phyloP scores from a whole-genome alignment of 2,797 vertebrate genomes.

The Silurus lanzhouensis region DNA sequence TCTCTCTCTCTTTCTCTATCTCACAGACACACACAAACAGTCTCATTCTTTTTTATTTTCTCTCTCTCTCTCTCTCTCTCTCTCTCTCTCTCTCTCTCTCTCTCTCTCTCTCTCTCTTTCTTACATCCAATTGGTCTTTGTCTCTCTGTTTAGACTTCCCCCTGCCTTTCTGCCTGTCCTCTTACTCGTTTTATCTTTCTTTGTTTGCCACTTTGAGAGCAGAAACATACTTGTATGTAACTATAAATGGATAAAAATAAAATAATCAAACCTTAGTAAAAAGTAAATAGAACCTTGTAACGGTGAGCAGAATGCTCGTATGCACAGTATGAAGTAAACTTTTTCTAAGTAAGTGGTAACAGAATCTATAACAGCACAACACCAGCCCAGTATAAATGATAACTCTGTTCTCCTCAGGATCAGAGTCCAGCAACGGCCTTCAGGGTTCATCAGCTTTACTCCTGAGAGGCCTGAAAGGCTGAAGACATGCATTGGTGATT shows the following conservation, averaged over 20 bases:
- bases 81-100: neutral
- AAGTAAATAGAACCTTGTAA: neutral
- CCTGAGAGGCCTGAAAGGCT: neutral
- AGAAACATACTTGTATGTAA: neutral
- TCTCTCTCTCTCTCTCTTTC: neutral
- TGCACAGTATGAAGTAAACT: too few relatives aligned
- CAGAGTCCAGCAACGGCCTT: neutral
- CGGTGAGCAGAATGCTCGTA: too few relatives aligned
- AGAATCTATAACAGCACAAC: neutral
- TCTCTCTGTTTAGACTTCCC: neutral
- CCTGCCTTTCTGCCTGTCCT: neutral
- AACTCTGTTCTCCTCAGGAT: neutral
- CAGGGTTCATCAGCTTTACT: slow-evolving; percentile 1
- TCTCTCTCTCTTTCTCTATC: neutral
- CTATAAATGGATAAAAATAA: neutral
- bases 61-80: neutral
- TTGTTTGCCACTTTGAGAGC: neutral
- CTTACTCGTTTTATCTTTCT: neutral
- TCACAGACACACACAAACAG: too few relatives aligned
- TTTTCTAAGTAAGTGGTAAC: too few relatives aligned
- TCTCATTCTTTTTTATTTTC: neutral
- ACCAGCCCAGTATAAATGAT: neutral
- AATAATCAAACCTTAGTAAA: neutral
- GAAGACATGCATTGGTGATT: neutral
- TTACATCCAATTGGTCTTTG: neutral